These are phyloP conservation scores for Pseudococcus jackbeardsleyi DNA, from an alignment of 2,888 invertebrate species.

Conservation along the genomic window DNA sequence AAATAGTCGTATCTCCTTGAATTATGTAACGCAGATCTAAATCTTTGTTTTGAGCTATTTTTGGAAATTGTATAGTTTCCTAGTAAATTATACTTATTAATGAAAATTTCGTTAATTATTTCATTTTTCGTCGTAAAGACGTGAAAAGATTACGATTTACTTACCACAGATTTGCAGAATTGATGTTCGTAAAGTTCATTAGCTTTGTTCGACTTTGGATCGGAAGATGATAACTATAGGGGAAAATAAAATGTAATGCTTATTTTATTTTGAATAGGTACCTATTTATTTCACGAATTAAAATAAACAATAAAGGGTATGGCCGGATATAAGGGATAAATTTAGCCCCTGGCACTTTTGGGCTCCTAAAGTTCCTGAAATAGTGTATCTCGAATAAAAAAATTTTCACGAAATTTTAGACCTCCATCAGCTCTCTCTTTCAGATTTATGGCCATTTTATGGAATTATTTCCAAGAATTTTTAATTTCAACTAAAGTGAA, in stretches of 20 bases:
- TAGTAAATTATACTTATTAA: neutral
- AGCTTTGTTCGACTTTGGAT: neutral
- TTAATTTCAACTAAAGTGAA: no score
- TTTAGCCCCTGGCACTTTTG: no score
- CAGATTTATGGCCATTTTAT: no score
- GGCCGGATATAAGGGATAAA: no score
- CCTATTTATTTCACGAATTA: no score
- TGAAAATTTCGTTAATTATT: neutral
- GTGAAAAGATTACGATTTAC: neutral
- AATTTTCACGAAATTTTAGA: no score
- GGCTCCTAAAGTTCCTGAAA: no score
- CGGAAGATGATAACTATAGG: neutral
- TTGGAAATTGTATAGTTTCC: conserved; percentile 21
- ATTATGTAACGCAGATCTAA: neutral
- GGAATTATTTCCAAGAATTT: no score
- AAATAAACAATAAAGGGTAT: no score
- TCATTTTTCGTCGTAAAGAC: neutral
- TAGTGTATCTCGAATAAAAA: no score
- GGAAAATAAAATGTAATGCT: neutral
- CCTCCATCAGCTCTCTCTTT: no score
- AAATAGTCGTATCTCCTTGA: neutral
- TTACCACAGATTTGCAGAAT: neutral
- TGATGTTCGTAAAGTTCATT: conserved; percentile 3
- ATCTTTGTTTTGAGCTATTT: conserved; percentile 20
- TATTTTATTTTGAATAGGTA: no score